Evolutionary conservation across 2,888 invertebrate species (phyloP).

Genomic region (Cyclophora punctaria): DNA sequence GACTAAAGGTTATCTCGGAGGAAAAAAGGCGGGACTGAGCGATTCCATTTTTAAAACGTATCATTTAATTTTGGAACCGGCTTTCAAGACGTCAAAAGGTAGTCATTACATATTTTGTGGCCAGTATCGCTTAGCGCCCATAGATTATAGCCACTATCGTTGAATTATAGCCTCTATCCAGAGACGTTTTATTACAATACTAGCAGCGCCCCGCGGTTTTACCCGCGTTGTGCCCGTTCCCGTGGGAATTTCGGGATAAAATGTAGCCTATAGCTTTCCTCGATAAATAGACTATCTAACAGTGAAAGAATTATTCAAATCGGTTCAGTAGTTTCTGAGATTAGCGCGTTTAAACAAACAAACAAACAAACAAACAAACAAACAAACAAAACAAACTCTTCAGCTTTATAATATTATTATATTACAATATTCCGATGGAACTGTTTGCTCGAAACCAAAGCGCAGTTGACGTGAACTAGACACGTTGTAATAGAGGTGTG

Average conservation of each 20-base stretch:
- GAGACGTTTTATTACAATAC: slow-evolving; percentile 21
- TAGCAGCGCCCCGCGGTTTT: too few species aligned
- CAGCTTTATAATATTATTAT: too few species aligned
- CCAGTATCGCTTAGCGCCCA: slow-evolving; percentile 60
- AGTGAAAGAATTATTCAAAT: too few species aligned
- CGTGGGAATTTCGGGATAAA: too few species aligned
- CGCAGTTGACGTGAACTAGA: slow-evolving; percentile 2
- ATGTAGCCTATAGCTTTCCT: too few species aligned
- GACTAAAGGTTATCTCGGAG: slow-evolving; percentile 72
- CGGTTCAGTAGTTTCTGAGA: too few species aligned
- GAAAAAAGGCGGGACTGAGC: slow-evolving; percentile 72
- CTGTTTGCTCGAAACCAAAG: not conserved
- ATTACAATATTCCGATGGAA: slow-evolving; percentile 9
- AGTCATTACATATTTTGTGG: slow-evolving; percentile 72
- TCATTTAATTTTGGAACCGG: slow-evolving; percentile 75
- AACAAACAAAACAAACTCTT: too few species aligned
- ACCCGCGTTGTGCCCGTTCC: too few species aligned
- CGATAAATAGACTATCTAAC: too few species aligned
- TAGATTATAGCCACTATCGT: slow-evolving; percentile 47
- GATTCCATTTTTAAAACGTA: slow-evolving; percentile 75
- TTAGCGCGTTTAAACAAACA: too few species aligned
- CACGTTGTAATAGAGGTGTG: slow-evolving; percentile 41
- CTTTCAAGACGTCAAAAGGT: slow-evolving; percentile 73
- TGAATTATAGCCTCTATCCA: slow-evolving; percentile 39
- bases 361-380: too few species aligned